Evolutionary conservation across 1,140 invertebrate genomes (phyloP), one percentile per base, ranked within the genome.

Genomic region (Thalassaphorura encarpata): DNA sequence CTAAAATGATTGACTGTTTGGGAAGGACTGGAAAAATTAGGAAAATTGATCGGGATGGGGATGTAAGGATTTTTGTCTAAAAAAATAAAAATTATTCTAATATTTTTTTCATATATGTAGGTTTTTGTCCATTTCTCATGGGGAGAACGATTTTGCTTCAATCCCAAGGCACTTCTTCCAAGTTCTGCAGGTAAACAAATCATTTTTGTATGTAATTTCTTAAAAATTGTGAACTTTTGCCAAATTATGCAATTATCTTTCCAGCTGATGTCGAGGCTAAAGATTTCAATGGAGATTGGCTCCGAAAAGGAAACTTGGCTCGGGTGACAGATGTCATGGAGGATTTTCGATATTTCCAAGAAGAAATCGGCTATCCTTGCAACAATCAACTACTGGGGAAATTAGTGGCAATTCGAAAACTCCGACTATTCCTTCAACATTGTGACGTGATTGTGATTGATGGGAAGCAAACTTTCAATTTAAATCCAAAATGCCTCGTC

Each of bases 81-180:
- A n/a, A n/a, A n/a, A n/a, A n/a, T n/a, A n/a, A n/a, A n/a, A n/a
- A n/a, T n/a, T n/a, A n/a, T n/a, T n/a, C n/a, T n/a, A n/a, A n/a
- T n/a, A n/a, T n/a, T n/a, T n/a, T n/a, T n/a, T n/a, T n/a, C n/a
- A n/a, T n/a, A n/a, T n/a, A n/a, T n/a, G n/a, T n/a, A n/a, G n/a
- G n/a, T 49, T 29, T 23, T 49, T 13, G 46, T 49, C 26, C 46
- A 49, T 13, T 49, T 49, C 26, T 11, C 46, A 11, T 27, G 28
- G 23, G 46, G 46, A 8, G 6, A 13, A 29, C 5, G 8, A 11
- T 29, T 13, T 19, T 23, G 11, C 27, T 49, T 26, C 24, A 26
- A 49, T 16, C 23, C 46, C 23, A 23, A 8, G 11, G 46, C 13
- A 6, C 28, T 49, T 13, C 6, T 11, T 19, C 42, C 8, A 18